Evolutionary conservation across 2,888 invertebrate genomes (phyloP), one percentile per base, ranked within the genome.

Genomic region (Drosophila stalkeri): DNA sequence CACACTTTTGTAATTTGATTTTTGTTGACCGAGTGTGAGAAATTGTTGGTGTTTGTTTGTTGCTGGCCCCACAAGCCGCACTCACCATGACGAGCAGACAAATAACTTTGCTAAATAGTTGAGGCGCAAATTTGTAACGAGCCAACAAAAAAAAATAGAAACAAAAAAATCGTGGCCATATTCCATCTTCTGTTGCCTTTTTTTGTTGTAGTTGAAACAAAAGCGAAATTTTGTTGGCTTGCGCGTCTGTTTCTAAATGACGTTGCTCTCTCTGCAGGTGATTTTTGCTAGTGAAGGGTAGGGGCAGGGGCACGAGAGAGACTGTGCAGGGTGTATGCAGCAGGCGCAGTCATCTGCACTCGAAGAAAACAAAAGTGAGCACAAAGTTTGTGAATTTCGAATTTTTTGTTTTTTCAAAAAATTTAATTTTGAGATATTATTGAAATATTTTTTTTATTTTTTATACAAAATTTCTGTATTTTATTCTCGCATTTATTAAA

Each of bases 41-140:
- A 18, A 56, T 51, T 14, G 7, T 14, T 6, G 6, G 4, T 39
- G 18, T 41, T n/a, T 18, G 27, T 27, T 23, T 16, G 8, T 44
- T 16, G 46, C 3, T 46, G 46, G 72, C 35, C 61, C 60, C 78
- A 77, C 69, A 73, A 41, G 23, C 54, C 37, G 41, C 52, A 59
- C 20, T 54, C 41, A 41, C 41, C 49, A 49, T 56, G 33, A n/a
- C 43, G 52, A 33, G 33, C 57, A 18, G 23, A 57, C 41, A 65
- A 77, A 77, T 72, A 77, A 63, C 79, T 72, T 72, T 43, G 77
- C 72, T 62, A 74, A 65, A 75, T 67, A 64, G 69, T 75, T 69
- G 64, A 76, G 64, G 66, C 70, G 70, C 67, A 77, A 71, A 74
- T 77, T 78, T 74, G 74, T 68, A 77, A 74, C 63, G 71, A 68